phyloP scores from a whole-genome alignment of 2,888 invertebrate species.

The Formica aserva region DNA sequence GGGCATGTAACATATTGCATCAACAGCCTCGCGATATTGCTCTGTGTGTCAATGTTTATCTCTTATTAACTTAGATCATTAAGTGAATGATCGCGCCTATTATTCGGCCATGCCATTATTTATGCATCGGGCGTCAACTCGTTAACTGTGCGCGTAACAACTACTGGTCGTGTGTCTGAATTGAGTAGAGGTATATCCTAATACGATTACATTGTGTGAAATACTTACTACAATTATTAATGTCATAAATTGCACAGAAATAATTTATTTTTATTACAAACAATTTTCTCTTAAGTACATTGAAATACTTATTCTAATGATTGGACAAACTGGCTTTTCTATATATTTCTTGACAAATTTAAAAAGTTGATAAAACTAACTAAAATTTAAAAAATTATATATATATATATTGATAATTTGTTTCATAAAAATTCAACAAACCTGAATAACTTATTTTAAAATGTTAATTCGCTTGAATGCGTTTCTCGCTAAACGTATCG shows the following conservation, averaged over 20 bases:
- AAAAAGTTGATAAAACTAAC: background rate
- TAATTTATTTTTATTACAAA: background rate
- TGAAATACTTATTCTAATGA: background rate
- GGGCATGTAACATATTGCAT: slow-evolving; percentile 34
- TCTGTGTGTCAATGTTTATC: slow-evolving; percentile 65
- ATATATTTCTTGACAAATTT: background rate
- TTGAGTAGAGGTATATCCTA: slow-evolving; percentile 21
- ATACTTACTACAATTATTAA: slow-evolving; percentile 25
- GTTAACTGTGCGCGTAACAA: slow-evolving; percentile 53
- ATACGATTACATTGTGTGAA: background rate
- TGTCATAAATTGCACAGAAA: slow-evolving; percentile 3
- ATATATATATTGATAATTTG: too few relatives aligned
- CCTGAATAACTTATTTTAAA: background rate
- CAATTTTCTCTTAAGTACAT: background rate
- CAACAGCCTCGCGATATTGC: slow-evolving; percentile 56
- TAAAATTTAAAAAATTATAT: background rate
- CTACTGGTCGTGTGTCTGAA: slow-evolving; percentile 44
- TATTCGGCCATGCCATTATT: slow-evolving; percentile 66
- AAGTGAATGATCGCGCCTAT: slow-evolving; percentile 65
- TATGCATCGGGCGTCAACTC: slow-evolving; percentile 66
- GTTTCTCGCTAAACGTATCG: background rate
- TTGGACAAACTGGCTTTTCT: background rate
- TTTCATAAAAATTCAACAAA: background rate
- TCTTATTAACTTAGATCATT: slow-evolving; percentile 70
- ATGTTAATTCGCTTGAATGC: slow-evolving; percentile 4